Evolutionary conservation across 1,140 invertebrate genomes (phyloP).

Genomic region (Eueides isabella): DNA sequence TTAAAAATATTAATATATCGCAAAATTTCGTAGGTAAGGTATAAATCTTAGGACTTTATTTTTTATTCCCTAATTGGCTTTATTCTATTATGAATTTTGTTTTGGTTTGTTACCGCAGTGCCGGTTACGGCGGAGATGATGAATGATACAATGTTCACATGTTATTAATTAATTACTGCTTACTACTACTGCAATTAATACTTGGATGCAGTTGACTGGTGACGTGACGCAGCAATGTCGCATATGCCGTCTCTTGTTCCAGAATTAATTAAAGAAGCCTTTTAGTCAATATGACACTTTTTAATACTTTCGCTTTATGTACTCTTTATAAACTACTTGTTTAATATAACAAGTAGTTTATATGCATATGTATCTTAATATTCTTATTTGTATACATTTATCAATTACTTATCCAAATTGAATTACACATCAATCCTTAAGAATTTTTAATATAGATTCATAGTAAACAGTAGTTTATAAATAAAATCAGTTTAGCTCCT

Average conservation of each 20-base stretch:
- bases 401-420: no score
- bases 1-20: no score
- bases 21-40: no score
- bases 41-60: no score
- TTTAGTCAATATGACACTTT: conserved; percentile 31
- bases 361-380: background rate
- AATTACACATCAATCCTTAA: no score
- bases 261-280: conserved; percentile 74
- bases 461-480: background rate
- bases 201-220: conserved; percentile 71
- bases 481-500: conserved; percentile 7
- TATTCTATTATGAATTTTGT: conserved; percentile 11
- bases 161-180: conserved; percentile 76
- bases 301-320: background rate
- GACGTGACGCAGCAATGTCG: conserved; percentile 58
- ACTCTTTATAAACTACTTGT: no score
- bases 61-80: background rate
- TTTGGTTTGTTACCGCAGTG: conserved; percentile 2
- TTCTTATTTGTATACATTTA: background rate
- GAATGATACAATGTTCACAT: conserved; percentile 62
- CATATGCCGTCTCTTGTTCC: conserved; percentile 47
- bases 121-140: conserved; percentile 53
- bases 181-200: conserved; percentile 74
- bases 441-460: no score
- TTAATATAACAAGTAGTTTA: no score